A percentile compares a stretch with the other conserved stretches of the same genome.
These are phyloP conservation scores for Canis aureus DNA, from an alignment of 2,113 vertebrate genomes.

Conservation along the genomic window DNA sequence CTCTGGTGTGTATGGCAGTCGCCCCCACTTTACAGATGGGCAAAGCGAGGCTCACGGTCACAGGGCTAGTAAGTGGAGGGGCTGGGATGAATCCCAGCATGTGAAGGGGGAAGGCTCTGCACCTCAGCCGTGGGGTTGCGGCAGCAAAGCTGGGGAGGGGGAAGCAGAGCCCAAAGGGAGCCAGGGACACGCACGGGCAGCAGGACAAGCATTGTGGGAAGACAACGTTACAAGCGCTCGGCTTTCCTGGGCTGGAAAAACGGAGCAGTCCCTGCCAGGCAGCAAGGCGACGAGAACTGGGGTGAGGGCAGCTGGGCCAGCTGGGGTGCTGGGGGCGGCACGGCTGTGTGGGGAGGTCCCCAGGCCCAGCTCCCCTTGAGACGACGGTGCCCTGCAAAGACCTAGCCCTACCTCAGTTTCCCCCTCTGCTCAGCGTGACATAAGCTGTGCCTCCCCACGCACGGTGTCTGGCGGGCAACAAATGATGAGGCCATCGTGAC, in stretches of 20 bases:
- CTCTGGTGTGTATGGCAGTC: not conserved
- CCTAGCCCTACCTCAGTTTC: not conserved
- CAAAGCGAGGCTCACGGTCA: not conserved
- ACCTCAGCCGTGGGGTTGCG: no score
- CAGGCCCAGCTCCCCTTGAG: not conserved
- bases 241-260: not conserved
- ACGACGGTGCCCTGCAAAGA: not conserved
- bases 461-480: no score
- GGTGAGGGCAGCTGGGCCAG: not conserved
- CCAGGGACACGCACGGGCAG: not conserved
- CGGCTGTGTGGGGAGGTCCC: fast-evolving
- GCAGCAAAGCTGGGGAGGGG: not conserved
- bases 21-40: not conserved
- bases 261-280: conserved; percentile 25
- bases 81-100: not conserved
- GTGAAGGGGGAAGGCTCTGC: not conserved
- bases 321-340: not conserved
- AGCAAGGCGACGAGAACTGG: conserved; percentile 56
- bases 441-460: not conserved
- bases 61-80: not conserved
- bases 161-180: no score
- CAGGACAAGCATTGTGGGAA: not conserved
- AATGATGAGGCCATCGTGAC: not conserved
- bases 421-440: not conserved
- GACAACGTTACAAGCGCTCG: not conserved